Evolutionary conservation across 2,888 invertebrate species (phyloP), one percentile per base, ranked within the genome.

Genomic region (Phlogophora meticulosa): DNA sequence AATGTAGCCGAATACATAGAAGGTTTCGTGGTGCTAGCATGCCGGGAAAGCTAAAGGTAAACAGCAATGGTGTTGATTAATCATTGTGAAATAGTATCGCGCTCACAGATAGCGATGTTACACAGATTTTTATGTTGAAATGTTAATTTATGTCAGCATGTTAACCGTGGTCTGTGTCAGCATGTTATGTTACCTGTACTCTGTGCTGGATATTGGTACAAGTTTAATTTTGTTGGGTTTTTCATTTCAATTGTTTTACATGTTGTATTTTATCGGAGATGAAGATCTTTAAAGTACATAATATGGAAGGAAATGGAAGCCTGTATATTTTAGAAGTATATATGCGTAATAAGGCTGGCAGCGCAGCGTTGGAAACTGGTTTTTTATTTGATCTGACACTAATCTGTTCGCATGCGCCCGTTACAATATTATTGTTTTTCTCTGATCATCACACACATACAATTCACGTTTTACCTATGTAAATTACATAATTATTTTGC

Each of bases 1-100:
- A 10, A 24, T 0, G 7, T 40, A 17, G 4, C 15, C 10, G 5
- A 4, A 46, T 49, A 22, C 38, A 43, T 59, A 13, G 9, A n/a
- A 7, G 56, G 56, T 49, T 46, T 32, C 43, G 36, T 48, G 56
- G 62, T 82, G 85, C 59, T 51, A 61, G 79, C 42, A 53, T 66
- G 58, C 67, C 80, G 85, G 90, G 92, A 89, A 90, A 86, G 86
- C 87, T 82, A 86, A 90, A 90, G 87, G 90, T 90, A 92, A 92
- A 92, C 87, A 91, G 82, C 86, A 85, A 85, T 83, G 85, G 84
- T 87, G 88, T 90, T 90, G 90, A 92, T 92, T 91, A 92, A 92
- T 92, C 92, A 90, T 89, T 89, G 88, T 90, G 90, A 90, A 90
- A 90, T 90, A 82, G 72, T 83, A 82, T 81, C 74, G 70, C 62